These are phyloP conservation scores for Muricea muricata DNA, from an alignment of 92 coral and sea anemone species.

Conservation along the genomic window DNA sequence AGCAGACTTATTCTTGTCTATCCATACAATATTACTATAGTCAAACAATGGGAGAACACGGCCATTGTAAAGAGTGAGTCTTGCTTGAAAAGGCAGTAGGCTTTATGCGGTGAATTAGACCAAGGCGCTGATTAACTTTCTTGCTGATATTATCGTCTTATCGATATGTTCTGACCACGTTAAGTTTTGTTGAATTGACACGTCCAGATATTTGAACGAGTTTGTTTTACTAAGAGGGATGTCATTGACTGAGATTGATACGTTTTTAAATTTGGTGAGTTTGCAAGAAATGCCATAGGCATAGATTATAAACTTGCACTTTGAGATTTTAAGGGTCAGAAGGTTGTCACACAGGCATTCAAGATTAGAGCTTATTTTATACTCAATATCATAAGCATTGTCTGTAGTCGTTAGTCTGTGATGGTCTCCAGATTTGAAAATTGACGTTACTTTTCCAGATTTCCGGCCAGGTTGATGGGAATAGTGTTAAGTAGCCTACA, in stretches of 20 bases:
- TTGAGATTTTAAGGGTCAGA: no score
- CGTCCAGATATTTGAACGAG: background rate
- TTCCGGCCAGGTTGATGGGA: no score
- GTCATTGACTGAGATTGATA: background rate
- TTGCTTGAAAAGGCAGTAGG: background rate
- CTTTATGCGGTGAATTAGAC: background rate
- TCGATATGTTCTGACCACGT: background rate
- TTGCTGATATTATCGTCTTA: background rate
- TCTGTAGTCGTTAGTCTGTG: no score
- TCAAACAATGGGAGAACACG: background rate
- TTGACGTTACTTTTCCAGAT: no score
- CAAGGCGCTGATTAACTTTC: constrained; percentile 18
- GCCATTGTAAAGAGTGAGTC: background rate
- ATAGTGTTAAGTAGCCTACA: no score
- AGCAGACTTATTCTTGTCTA: background rate
- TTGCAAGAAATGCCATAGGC: no score
- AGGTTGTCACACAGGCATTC: no score
- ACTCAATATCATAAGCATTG: no score
- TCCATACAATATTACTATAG: constrained; percentile 1
- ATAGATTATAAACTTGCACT: no score
- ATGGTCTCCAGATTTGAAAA: no score
- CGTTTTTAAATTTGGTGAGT: no score
- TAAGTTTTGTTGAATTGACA: background rate
- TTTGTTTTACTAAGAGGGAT: background rate
- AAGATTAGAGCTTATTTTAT: no score